Conservation (phyloP, 2,888 invertebrate genomes). For the Heliconius hortense region DNA sequence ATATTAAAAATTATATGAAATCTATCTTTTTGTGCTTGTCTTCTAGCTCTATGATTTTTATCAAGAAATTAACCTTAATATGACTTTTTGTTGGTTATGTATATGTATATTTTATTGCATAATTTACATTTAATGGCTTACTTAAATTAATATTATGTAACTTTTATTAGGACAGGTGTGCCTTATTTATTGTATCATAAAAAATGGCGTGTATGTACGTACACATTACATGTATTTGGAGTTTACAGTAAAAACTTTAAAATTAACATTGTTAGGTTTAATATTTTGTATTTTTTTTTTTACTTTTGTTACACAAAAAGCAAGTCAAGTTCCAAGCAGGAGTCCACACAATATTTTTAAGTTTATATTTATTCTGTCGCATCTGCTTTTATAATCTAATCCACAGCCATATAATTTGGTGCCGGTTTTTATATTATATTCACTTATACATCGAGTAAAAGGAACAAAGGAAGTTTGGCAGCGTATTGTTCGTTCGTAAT, state of each 20-base stretch:
- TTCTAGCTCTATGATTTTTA: not conserved
- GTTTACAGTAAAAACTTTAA: not conserved
- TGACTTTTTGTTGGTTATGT: not conserved
- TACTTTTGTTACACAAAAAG: not conserved
- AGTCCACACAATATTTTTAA: not conserved
- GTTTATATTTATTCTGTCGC: slow-evolving; percentile 15
- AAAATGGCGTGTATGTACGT: not conserved
- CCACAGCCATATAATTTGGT: slow-evolving; percentile 49
- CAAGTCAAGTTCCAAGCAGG: not conserved
- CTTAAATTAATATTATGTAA: slow-evolving; percentile 6
- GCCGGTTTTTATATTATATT: slow-evolving; percentile 51
- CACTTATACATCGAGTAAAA: slow-evolving; percentile 54
- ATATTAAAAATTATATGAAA: too few relatives aligned
- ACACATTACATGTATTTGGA: not conserved
- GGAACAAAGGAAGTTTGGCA: slow-evolving; percentile 79
- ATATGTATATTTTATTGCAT: not conserved
- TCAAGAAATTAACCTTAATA: not conserved
- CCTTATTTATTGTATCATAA: slow-evolving; percentile 1
- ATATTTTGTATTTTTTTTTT: not conserved
- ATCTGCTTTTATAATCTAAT: slow-evolving; percentile 39
- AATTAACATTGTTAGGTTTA: not conserved
- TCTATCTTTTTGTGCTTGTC: not conserved
- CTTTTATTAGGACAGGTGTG: slow-evolving; percentile 8
- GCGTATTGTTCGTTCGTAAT: slow-evolving; percentile 66
- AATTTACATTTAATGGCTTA: not conserved